These are phyloP conservation scores for Rhea americana DNA, from an alignment of 2,113 vertebrate species.

Conservation along the genomic window DNA sequence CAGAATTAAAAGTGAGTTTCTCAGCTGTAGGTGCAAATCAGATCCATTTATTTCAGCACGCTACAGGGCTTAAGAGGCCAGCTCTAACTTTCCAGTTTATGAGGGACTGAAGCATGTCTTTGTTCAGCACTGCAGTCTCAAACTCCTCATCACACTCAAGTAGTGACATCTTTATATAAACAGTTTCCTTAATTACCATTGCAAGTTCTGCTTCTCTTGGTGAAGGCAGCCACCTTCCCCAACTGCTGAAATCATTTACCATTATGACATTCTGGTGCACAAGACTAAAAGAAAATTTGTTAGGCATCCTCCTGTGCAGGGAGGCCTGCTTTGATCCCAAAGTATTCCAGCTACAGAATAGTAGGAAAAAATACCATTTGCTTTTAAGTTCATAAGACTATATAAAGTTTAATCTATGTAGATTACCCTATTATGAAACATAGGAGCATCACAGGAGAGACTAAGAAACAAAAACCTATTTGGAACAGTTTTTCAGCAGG, in stretches of 20 bases:
- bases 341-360: background rate
- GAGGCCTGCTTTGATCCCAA: slow-evolving; percentile 16
- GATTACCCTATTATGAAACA: slow-evolving; percentile 40
- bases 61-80: background rate
- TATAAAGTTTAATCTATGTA: slow-evolving; percentile 13
- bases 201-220: slow-evolving; percentile 51
- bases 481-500: background rate
- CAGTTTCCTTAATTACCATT: slow-evolving; percentile 17
- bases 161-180: slow-evolving; percentile 3
- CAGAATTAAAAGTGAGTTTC: background rate
- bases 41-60: background rate
- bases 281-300: background rate
- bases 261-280: background rate
- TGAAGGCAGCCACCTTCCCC: background rate
- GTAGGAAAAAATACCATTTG: slow-evolving; percentile 9
- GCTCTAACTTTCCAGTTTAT: background rate
- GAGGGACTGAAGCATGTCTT: background rate
- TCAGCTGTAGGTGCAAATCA: background rate
- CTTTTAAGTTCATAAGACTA: background rate
- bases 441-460: background rate
- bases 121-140: background rate
- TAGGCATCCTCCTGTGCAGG: background rate
- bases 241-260: slow-evolving; percentile 19
- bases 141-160: background rate
- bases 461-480: background rate